Base-by-base conservation (phyloP, 2,888 invertebrate genomes). In the Campaea margaritaria region DNA sequence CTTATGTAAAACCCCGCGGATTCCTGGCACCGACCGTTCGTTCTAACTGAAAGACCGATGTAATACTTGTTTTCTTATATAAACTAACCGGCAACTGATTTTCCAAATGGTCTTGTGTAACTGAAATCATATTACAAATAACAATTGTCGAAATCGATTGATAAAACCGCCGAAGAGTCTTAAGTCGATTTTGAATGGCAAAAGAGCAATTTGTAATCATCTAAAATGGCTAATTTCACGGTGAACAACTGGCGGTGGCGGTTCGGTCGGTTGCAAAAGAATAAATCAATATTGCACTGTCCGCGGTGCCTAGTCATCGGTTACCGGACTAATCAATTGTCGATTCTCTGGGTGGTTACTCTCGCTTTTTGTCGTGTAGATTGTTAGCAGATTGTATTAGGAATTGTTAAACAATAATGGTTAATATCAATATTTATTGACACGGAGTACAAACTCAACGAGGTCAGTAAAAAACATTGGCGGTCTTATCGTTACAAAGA, bases 211-310 rank as follows among this genome's bases (percentile, higher is more conserved):
- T 67, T 64, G 70, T 62, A 67, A 66, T 54, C 58, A 57, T 65
- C 51, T 65, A 50, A 72, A 70, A 70, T 70, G 62, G 50, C 59
- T 68, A 65, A 78, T 78, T 78, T 78, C 78, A 78, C 77, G 77
- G 73, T 75, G 61, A 27, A 56, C 66, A 58, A 63, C 59, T 58
- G 57, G 54, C 39, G 48, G 54, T 60, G 15, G 34, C 15, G 34
- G 12, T n/a, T n/a, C 11, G 11, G 34, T 11, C 42, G 48, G 53
- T 76, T 75, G 57, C 70, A 49, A 62, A 58, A 61, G 46, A 39
- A 46, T 49, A 59, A 59, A 45, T 65, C 57, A 57, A 56, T 53
- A 54, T 62, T 62, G 57, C 55, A 58, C 34, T 15, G 45, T 14
- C 42, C 41, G 47, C 49, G 56, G 51, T 55, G 50, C 47, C 57